Evolutionary conservation across 2,113 vertebrate species (phyloP).

Genomic region (Chaetura pelagica): DNA sequence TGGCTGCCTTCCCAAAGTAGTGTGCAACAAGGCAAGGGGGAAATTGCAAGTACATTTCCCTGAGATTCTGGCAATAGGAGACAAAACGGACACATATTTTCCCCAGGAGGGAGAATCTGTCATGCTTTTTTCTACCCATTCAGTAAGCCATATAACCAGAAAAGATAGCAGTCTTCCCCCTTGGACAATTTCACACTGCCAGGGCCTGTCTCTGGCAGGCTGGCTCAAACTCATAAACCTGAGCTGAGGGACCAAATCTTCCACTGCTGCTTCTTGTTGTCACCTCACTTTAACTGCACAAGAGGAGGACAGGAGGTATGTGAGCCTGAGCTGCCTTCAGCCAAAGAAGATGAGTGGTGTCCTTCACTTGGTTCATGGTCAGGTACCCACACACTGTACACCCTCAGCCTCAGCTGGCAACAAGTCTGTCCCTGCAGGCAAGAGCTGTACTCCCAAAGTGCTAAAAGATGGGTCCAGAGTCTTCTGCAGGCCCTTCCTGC

Average conservation of each 20-base stretch:
- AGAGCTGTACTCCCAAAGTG: background rate
- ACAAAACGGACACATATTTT: background rate
- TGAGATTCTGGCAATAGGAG: background rate
- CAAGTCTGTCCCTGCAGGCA: background rate
- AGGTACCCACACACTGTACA: fast-evolving
- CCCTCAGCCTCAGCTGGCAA: background rate
- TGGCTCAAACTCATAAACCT: background rate
- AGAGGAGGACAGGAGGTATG: background rate
- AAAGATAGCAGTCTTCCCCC: background rate
- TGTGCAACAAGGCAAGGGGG: background rate
- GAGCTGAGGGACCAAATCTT: background rate
- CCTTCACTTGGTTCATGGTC: background rate
- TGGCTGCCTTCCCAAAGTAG: slow-evolving; percentile 21
- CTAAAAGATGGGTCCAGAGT: background rate
- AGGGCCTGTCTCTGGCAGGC: background rate
- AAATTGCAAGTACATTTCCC: background rate
- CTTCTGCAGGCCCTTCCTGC: background rate
- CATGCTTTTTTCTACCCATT: background rate
- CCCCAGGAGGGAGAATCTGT: background rate
- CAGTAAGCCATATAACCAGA: background rate
- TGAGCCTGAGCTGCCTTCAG: background rate
- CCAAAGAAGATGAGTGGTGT: background rate
- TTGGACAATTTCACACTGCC: background rate
- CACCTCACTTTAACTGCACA: background rate
- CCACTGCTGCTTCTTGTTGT: background rate